A percentile compares a stretch with the other conserved stretches of the same genome.
These are phyloP conservation scores for Anisognathus igniventris DNA, from an alignment of 2,797 vertebrate genomes.

Conservation along the genomic window DNA sequence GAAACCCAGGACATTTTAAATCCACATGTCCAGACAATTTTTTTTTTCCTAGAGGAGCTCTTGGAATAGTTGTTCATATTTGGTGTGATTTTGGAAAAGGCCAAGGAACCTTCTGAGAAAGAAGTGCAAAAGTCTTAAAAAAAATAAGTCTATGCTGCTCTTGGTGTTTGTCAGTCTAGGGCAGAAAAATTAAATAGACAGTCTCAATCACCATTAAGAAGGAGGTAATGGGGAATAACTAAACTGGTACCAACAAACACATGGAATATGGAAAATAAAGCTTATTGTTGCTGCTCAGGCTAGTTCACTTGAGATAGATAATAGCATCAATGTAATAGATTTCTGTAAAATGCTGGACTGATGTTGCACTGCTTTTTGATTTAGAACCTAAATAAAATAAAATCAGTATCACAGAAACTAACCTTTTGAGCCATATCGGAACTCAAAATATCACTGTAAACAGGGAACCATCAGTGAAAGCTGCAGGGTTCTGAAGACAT, in stretches of 20 bases:
- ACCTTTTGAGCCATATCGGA: neutral
- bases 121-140: neutral
- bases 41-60: neutral
- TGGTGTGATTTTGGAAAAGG: neutral
- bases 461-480: neutral
- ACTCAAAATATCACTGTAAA: neutral
- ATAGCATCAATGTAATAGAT: rapidly evolving
- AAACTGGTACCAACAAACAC: neutral
- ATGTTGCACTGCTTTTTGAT: neutral
- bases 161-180: neutral
- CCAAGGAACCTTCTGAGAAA: neutral
- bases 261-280: neutral
- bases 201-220: neutral
- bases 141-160: neutral
- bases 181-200: neutral
- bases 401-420: neutral
- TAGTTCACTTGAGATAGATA: neutral
- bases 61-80: neutral
- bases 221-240: neutral
- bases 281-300: neutral
- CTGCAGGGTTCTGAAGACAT: neutral
- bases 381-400: neutral
- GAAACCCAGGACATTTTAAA: neutral
- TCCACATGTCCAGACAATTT: rapidly evolving
- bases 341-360: neutral